Percentiles rank a stretch among this genome's conserved stretches.
Evolutionary conservation across 2,888 invertebrate species (phyloP).

Genomic region (Xylophagus ater): DNA sequence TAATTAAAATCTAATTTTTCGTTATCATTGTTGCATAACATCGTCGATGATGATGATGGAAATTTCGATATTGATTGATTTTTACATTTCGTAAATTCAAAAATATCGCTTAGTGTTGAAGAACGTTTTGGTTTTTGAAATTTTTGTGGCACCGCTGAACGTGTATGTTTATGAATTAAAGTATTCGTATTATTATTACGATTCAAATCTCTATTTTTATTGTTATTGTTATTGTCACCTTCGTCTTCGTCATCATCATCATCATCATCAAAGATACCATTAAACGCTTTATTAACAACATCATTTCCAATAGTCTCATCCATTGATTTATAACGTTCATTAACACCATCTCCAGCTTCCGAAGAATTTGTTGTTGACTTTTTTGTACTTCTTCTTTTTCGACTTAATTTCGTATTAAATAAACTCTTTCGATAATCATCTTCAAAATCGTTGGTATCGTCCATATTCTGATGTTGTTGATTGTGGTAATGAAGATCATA

Average conservation of each 20-base stretch:
- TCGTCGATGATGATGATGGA: slow-evolving; percentile 13
- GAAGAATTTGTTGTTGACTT: too few species aligned
- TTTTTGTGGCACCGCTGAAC: too few species aligned
- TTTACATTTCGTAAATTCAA: slow-evolving; percentile 27
- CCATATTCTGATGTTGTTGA: slow-evolving; percentile 4
- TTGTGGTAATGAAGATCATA: slow-evolving; percentile 10
- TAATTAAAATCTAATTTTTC: slow-evolving; percentile 12
- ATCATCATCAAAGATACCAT: slow-evolving; percentile 27
- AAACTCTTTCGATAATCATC: slow-evolving; percentile 36
- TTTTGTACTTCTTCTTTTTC: slow-evolving; percentile 10
- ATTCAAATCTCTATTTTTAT: slow-evolving; percentile 1
- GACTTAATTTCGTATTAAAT: slow-evolving; percentile 26
- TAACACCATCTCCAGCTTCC: slow-evolving; percentile 3
- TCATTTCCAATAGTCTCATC: slow-evolving; percentile 26
- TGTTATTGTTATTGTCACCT: slow-evolving; percentile 7
- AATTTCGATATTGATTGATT: slow-evolving; percentile 9
- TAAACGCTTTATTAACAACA: slow-evolving; percentile 34
- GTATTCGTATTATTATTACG: slow-evolving; percentile 9
- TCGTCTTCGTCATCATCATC: slow-evolving; percentile 10
- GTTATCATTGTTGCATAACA: slow-evolving; percentile 4
- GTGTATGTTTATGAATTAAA: too few species aligned
- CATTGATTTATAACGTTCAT: background rate
- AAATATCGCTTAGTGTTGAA: slow-evolving; percentile 29
- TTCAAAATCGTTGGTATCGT: slow-evolving; percentile 12
- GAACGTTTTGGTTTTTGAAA: slow-evolving; percentile 21